Evolutionary conservation across 2,888 invertebrate species (phyloP), one percentile per base, ranked within the genome.

Genomic region (Sepioteuthis lessoniana): DNA sequence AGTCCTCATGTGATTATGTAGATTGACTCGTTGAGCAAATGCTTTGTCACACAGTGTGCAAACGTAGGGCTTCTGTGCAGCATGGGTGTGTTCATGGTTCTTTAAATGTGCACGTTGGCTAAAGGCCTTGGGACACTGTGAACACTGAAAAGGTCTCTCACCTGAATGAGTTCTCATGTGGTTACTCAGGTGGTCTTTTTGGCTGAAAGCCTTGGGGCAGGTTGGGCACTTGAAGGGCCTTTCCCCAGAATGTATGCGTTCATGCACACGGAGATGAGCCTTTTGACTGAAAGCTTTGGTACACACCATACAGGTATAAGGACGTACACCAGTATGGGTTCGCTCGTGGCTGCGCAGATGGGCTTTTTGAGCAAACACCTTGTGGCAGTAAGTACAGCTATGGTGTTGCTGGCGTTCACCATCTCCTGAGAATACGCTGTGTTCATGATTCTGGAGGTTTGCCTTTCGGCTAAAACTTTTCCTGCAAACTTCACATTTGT

Each of bases 351-450:
- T 92, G 21, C 92, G 92, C 47, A 92, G 28, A 31, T 92, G 92
- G 31, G 92, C 92, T 46, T 92, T 92, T 35, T 92, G 92, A 47
- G 92, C 92, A 92, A 92, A 92, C 92, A 92, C 92, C 47, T 92
- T 92, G 46, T 92, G 92, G 92, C 92, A 92, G 92, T 92, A 92
- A 42, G 47, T 46, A 31, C 92, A 92, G 35, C 92, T 92, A n/a
- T 92, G 92, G 31, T 92, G 92, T 28, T 92, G 92, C 31, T 92
- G 92, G 0, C 92, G 38, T 31, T 92, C 92, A 46, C 92, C 46
- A 47, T 35, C 42, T 25, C 92, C 92, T n/a, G 92, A 92, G 21
- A 46, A 92, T 92, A 47, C 92, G 28, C 92, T 92, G 47, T 92
- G 92, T 92, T 92, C 92, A n/a, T 92, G 92, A 42, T 92, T 92